Base-by-base conservation (phyloP, 1,140 invertebrate species). In the Mya arenaria region DNA sequence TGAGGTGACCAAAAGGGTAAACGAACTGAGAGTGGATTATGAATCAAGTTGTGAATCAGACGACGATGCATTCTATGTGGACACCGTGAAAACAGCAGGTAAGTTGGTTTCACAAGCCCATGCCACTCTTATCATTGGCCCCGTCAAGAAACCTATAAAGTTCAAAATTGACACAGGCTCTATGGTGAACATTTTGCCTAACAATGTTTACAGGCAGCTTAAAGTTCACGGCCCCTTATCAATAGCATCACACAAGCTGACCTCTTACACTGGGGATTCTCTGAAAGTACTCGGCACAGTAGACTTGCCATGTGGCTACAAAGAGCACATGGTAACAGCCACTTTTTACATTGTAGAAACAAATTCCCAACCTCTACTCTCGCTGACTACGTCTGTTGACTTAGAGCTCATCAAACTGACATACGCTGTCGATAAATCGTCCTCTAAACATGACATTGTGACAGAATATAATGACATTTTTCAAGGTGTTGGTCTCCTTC, bases 381-480 rank as follows among this genome's bases (percentile, higher is more conserved):
- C 28, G 17, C 6, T n/a, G 4, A 32, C 28, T 32, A 19, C 48
- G 4, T n/a, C 17, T 52, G 19, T 52, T n/a, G 48, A 52, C 48
- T 52, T 52, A 4, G 25, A 52, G 19, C 25, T 52, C 19, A 52
- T 52, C 48, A 52, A 52, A 52, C 19, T 52, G 25, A 23, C 25
- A 17, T n/a, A n/a, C 17, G 48, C 8, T 8, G 17, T 52, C 25
- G 48, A 10, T n/a, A 52, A 52, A 52, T n/a, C 19, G 19, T n/a
- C 48, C 48, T 3, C 48, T 1, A 52, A n/a, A n/a, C n/a, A n/a
- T n/a, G 17, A 52, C 48, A 4, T 3, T 52, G 4, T n/a, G 17
- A 52, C 19, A 52, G 48, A 41, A 82, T 86, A 72, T 73, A 39
- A 55, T 25, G 74, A 86, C 63, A 41, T 84, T 37, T 87, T 86